Evolutionary conservation across 2,888 invertebrate genomes (phyloP).

Genomic region (Hylaea fasciaria): DNA sequence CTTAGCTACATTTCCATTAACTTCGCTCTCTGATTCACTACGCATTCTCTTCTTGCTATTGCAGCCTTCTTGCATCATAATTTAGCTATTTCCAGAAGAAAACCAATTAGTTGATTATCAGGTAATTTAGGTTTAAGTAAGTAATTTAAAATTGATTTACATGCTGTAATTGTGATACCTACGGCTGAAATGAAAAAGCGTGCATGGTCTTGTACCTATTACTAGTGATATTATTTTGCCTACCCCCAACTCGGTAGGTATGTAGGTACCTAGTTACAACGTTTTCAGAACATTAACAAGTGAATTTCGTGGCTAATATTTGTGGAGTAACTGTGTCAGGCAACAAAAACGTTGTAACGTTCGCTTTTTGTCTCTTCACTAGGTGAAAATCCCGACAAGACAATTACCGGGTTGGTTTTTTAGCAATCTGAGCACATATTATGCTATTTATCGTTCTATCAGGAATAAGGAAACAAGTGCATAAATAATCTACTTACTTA

Average conservation of each 20-base stretch:
- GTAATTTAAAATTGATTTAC: no score
- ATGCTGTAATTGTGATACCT: no score
- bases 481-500: constrained; percentile 32
- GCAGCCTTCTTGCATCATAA: constrained; percentile 51
- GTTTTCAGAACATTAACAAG: background rate
- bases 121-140: no score
- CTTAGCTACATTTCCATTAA: constrained; percentile 66
- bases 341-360: constrained; percentile 24
- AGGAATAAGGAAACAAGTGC: no score
- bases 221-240: no score
- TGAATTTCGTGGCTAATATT: constrained; percentile 5
- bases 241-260: no score
- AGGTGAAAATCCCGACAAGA: constrained; percentile 2
- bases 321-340: constrained; percentile 15
- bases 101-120: no score
- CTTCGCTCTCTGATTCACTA: constrained; percentile 63
- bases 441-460: no score
- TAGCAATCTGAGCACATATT: background rate
- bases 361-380: constrained; percentile 18
- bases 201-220: no score
- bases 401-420: background rate
- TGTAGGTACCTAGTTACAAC: background rate
- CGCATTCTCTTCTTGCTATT: constrained; percentile 67
- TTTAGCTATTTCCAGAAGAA: constrained; percentile 48
- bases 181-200: no score